Percentiles rank a stretch among this genome's conserved stretches.
These are phyloP conservation scores for Zoanthus sociatus DNA, from an alignment of 92 coral and sea anemone genomes.

Conservation along the genomic window DNA sequence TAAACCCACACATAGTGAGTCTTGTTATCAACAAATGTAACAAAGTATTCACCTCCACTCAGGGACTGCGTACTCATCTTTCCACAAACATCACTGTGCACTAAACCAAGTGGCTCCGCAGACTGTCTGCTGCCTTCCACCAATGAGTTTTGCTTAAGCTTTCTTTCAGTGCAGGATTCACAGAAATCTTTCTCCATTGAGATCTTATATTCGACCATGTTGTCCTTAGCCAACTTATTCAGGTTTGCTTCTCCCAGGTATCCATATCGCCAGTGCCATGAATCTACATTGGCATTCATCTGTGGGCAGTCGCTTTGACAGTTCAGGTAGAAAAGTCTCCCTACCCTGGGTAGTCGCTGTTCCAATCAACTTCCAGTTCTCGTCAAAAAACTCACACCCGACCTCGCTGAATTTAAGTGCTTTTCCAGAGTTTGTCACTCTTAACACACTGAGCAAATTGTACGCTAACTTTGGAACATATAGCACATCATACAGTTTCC, in stretches of 20 bases:
- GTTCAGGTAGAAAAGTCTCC: constrained; percentile 61
- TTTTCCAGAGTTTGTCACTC: too few relatives aligned
- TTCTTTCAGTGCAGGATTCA: constrained; percentile 56
- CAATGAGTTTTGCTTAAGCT: too few relatives aligned
- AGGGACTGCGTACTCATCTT: constrained; percentile 27
- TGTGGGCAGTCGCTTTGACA: neutral
- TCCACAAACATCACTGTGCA: too few relatives aligned
- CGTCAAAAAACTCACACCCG: constrained; percentile 56
- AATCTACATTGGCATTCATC: constrained; percentile 35
- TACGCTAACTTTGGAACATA: constrained; percentile 63
- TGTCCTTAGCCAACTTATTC: constrained; percentile 56
- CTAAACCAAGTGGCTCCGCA: too few relatives aligned
- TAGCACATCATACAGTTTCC: constrained; percentile 45
- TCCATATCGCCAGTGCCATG: neutral
- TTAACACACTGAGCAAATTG: neutral
- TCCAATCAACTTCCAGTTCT: constrained; percentile 49
- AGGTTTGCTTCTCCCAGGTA: constrained; percentile 5
- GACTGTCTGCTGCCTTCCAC: too few relatives aligned
- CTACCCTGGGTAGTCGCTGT: constrained; percentile 51
- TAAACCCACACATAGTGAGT: constrained; percentile 63
- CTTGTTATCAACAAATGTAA: constrained; percentile 63
- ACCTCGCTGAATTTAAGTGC: constrained; percentile 56
- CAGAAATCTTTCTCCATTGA: constrained; percentile 46
- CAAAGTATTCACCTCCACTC: constrained; percentile 63
- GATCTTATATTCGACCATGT: constrained; percentile 54